Percentiles rank a stretch among this genome's conserved stretches.
Conservation (phyloP, 2,888 invertebrate species). For the Aleiodes alternator region DNA sequence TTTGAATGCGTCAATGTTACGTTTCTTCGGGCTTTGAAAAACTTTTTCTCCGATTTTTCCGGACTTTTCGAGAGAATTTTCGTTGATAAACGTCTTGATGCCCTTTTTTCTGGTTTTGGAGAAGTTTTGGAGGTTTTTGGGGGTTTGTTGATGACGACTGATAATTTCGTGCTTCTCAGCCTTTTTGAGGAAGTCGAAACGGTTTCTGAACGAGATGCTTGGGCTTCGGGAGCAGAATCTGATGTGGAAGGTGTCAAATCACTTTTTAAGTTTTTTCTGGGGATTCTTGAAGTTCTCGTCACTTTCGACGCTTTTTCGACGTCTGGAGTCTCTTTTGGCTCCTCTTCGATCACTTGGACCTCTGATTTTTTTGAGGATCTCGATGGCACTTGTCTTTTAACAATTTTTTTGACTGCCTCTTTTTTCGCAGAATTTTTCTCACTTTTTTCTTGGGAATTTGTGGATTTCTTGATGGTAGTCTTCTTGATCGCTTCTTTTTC, state of each 20-base stretch:
- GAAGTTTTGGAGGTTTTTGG: background rate
- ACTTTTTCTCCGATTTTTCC: constrained; percentile 21
- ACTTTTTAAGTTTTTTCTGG: background rate
- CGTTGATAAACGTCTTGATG: constrained; percentile 3
- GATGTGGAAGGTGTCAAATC: too few species aligned
- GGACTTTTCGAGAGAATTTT: constrained; percentile 19
- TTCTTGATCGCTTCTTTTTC: too few species aligned
- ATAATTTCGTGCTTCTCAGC: background rate
- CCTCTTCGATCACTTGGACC: background rate
- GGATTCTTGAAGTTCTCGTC: background rate
- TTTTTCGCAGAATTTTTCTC: too few species aligned
- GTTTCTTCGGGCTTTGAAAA: constrained; percentile 24
- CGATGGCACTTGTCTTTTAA: background rate
- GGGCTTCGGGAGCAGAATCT: background rate
- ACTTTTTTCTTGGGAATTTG: too few species aligned
- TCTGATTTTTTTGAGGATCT: background rate
- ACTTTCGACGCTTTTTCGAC: constrained; percentile 10
- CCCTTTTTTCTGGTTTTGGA: constrained; percentile 3
- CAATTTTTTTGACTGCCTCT: background rate
- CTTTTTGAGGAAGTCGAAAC: background rate
- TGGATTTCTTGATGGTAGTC: too few species aligned
- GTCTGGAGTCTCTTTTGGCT: background rate
- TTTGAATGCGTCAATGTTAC: constrained; percentile 24
- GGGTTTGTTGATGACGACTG: background rate
- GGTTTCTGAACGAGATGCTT: background rate